phyloP scores from a whole-genome alignment of 1,140 invertebrate genomes.

The Bombus pyrosoma region DNA sequence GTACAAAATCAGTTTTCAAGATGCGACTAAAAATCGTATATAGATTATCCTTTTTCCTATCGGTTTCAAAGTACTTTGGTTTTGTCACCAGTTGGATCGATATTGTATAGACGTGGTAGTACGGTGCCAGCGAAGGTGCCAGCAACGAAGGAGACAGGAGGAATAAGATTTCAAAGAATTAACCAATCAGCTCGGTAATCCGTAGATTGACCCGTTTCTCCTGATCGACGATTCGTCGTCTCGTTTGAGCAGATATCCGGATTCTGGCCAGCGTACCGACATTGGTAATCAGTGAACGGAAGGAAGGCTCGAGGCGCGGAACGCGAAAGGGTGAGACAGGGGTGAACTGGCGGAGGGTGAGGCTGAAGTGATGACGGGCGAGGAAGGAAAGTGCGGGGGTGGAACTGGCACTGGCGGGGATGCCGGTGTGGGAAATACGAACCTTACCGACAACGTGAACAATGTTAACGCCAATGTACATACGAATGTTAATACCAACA shows the following conservation, averaged over 20 bases:
- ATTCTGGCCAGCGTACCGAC: constrained; percentile 58
- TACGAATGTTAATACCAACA: constrained; percentile 81
- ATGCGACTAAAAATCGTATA: not conserved
- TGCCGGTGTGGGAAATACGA: constrained; percentile 58
- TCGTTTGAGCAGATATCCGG: constrained; percentile 62
- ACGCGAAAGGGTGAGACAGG: constrained; percentile 69
- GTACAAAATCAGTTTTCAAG: too few relatives aligned
- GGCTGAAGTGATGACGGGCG: constrained; percentile 77
- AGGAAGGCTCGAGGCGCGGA: constrained; percentile 65
- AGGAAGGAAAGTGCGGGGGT: constrained; percentile 77
- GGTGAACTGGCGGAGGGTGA: constrained; percentile 66
- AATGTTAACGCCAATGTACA: constrained; percentile 63
- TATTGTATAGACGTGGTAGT: not conserved
- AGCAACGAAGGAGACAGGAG: not conserved
- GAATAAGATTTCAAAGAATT: constrained; percentile 2
- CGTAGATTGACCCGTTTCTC: constrained; percentile 27
- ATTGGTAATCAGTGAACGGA: constrained; percentile 58
- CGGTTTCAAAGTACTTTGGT: not conserved
- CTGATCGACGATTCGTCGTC: constrained; percentile 51
- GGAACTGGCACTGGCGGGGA: constrained; percentile 66
- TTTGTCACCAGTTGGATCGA: not conserved
- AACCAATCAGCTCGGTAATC: constrained; percentile 1
- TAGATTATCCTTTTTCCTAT: not conserved
- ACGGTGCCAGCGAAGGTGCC: not conserved
- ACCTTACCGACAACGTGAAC: constrained; percentile 65